Base-by-base conservation (phyloP, 1,140 invertebrate species). In the Chironomus striatipennis region DNA sequence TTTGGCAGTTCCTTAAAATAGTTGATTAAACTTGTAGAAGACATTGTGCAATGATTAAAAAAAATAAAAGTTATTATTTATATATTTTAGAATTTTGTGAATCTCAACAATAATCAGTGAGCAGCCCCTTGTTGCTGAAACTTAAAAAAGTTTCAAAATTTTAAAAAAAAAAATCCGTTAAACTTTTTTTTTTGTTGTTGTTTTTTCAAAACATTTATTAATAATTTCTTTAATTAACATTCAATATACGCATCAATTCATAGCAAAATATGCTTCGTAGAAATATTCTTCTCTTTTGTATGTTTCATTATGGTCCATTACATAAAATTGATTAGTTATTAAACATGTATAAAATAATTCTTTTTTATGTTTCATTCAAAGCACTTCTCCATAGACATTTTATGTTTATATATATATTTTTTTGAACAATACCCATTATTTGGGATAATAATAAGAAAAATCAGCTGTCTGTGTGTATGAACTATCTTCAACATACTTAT, bases 321-420 rank as follows among this genome's bases (percentile, higher is more conserved):
- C 47, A 57, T 57, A 57, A 57, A 57, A 57, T 47, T 57, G 47
- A 57, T 57, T 10, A 47, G 43, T 47, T 47, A 47, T 47, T n/a
- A 57, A 15, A 57, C 47, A 47, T 10, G 8, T 47, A 57, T 57
- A 57, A 57, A 57, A 57, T 34, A 34, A 34, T 34, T 34, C 5
- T 34, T 34, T 34, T n/a, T n/a, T n/a, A n/a, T 34, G 24, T 34
- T 34, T 34, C 24, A 34, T 34, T 34, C 24, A 34, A 34, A 34
- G 24, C 24, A 34, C 24, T 34, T 34, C 24, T 34, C 24, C 24
- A 34, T 34, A 34, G 24, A 34, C n/a, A n/a, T n/a, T 47, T 47
- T 47, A 15, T 47, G 43, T 8, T 47, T 47, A 9, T 15, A 7
- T 43, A 43, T 43, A 47, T 47, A 12, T 15, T 15, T n/a, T 57